Conservation (phyloP, 2,888 invertebrate genomes). For the Galeopsomyia nigrocyanea region DNA sequence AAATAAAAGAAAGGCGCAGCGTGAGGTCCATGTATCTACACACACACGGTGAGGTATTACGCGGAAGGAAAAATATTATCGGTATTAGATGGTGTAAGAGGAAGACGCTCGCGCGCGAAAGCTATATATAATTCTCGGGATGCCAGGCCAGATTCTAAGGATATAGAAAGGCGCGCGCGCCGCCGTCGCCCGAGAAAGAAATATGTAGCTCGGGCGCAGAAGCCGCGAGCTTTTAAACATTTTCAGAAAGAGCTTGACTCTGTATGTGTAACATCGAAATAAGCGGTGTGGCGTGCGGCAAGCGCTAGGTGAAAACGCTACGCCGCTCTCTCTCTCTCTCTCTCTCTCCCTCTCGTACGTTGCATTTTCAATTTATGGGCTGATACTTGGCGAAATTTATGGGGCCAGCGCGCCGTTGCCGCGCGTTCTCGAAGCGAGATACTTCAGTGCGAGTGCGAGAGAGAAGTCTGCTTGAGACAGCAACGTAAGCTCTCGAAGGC, state of each 20-base stretch:
- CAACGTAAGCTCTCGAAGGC: slow-evolving; percentile 21
- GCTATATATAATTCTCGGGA: slow-evolving; percentile 25
- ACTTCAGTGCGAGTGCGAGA: slow-evolving; percentile 43
- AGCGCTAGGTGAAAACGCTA: slow-evolving; percentile 33
- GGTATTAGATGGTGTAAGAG: not conserved
- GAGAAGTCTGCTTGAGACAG: slow-evolving; percentile 45
- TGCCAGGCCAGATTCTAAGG: slow-evolving; percentile 10
- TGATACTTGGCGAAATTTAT: slow-evolving; percentile 60
- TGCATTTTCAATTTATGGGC: slow-evolving; percentile 62
- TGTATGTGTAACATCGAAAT: slow-evolving; percentile 27
- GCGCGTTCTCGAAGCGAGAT: slow-evolving; percentile 51
- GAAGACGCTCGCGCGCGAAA: slow-evolving; percentile 2
- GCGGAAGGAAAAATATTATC: slow-evolving; percentile 27
- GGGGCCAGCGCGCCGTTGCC: slow-evolving; percentile 47
- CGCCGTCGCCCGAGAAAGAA: not conserved
- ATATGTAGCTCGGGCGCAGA: slow-evolving; percentile 3
- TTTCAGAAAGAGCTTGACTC: slow-evolving; percentile 17
- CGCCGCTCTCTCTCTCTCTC: no score
- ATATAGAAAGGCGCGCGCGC: not conserved
- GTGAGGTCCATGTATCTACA: no score
- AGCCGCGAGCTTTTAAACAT: slow-evolving; percentile 37
- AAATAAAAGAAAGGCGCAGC: no score
- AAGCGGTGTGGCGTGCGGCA: slow-evolving; percentile 18
- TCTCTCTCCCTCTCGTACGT: slow-evolving; percentile 29
- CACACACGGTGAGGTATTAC: slow-evolving; percentile 1